A percentile compares a stretch with the other conserved stretches of the same genome.
Evolutionary conservation across 2,113 vertebrate species (phyloP).

Genomic region (Colaptes auratus): DNA sequence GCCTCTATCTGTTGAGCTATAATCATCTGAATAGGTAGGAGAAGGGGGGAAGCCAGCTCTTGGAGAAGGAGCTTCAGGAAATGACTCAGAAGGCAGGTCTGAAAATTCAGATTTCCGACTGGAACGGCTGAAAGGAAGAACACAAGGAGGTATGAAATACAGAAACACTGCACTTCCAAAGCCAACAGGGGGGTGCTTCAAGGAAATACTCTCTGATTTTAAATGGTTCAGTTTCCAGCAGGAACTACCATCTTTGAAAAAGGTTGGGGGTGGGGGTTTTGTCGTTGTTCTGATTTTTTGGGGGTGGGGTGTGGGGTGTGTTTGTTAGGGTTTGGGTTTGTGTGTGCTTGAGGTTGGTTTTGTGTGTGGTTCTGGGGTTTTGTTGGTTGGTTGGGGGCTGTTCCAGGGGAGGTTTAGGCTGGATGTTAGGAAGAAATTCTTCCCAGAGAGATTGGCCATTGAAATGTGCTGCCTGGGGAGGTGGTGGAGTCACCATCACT

Average conservation of each 20-base stretch:
- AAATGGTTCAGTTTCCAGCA: background rate
- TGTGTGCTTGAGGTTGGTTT: background rate
- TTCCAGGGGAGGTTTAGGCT: too few relatives aligned
- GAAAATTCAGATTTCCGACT: slow-evolving; percentile 74
- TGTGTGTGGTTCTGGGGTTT: too few relatives aligned
- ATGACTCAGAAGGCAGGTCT: slow-evolving; percentile 44
- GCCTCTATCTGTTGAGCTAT: slow-evolving; percentile 65
- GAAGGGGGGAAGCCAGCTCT: slow-evolving; percentile 21
- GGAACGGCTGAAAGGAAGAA: slow-evolving; percentile 70
- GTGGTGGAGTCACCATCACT: too few relatives aligned
- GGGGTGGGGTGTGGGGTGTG: too few relatives aligned
- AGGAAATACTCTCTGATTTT: background rate
- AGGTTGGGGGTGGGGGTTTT: too few relatives aligned
- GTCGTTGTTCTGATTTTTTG: background rate
- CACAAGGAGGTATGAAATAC: background rate
- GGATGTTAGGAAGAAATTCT: too few relatives aligned
- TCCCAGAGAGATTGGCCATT: too few relatives aligned
- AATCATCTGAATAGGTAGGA: slow-evolving; percentile 57
- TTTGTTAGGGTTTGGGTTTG: background rate
- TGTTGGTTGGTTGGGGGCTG: too few relatives aligned
- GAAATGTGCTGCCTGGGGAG: too few relatives aligned
- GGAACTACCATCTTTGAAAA: background rate
- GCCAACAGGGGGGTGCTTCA: background rate
- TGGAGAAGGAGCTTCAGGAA: slow-evolving; percentile 57
- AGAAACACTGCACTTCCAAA: background rate